phyloP scores from a whole-genome alignment of 2,888 invertebrate genomes.

The Lutraria lutraria region DNA sequence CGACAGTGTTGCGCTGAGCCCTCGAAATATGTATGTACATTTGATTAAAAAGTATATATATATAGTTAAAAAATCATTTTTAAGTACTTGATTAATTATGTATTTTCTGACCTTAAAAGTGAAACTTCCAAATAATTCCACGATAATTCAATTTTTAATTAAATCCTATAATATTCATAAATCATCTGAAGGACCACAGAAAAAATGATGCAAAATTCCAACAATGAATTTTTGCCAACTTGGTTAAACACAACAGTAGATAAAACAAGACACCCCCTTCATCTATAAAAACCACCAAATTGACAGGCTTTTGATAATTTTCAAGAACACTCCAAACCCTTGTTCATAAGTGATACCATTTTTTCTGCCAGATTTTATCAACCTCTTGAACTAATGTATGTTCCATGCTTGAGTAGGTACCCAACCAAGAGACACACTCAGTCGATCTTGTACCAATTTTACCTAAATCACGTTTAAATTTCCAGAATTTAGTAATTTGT shows the following conservation, averaged over 20 bases:
- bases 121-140: not conserved
- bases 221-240: not conserved
- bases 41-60: too few species aligned
- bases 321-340: constrained; percentile 40
- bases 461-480: not conserved
- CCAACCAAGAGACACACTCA: constrained; percentile 50
- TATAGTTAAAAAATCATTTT: not conserved
- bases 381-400: constrained; percentile 46
- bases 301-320: constrained; percentile 43
- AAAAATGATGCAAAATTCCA: not conserved
- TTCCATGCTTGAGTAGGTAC: constrained; percentile 45
- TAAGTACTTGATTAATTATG: not conserved
- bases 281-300: constrained; percentile 32
- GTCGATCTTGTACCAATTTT: not conserved
- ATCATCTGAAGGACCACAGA: not conserved
- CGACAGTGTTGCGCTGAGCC: too few species aligned
- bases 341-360: constrained; percentile 48
- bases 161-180: constrained; percentile 13
- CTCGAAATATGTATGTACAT: too few species aligned
- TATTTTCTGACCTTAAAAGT: not conserved
- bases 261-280: not conserved
- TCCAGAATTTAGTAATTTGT: constrained; percentile 5
- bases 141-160: not conserved
- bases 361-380: constrained; percentile 53
- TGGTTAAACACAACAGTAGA: not conserved